Conservation (phyloP, 2,797 vertebrate species). For the Anolis apletophallus region DNA sequence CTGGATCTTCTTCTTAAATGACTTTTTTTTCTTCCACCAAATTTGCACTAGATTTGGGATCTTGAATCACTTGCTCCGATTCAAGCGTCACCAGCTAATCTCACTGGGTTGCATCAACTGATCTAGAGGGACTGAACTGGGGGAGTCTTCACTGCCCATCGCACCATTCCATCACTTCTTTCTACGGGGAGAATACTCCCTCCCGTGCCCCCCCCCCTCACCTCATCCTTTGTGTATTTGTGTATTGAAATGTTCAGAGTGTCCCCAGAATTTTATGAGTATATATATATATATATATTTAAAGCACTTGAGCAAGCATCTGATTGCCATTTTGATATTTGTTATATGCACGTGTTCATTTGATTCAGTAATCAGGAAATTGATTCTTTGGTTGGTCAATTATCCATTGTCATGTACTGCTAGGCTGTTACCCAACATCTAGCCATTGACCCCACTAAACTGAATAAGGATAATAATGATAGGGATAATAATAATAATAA, state of each 20-base stretch:
- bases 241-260: background rate
- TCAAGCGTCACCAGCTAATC: conserved; percentile 68
- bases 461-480: too few relatives aligned
- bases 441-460: too few relatives aligned
- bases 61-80: conserved; percentile 77
- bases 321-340: conserved; percentile 38
- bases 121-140: conserved; percentile 33
- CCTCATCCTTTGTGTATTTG: conserved; percentile 43
- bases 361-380: conserved; percentile 6
- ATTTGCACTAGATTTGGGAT: conserved; percentile 70
- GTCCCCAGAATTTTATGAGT: conserved; percentile 48
- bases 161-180: conserved; percentile 67
- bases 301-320: background rate
- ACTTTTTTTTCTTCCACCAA: conserved; percentile 49
- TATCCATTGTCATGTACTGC: background rate
- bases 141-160: conserved; percentile 55
- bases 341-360: conserved; percentile 71
- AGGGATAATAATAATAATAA: too few relatives aligned
- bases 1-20: conserved; percentile 82
- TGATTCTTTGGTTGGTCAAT: background rate
- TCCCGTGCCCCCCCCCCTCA: background rate
- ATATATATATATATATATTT: too few relatives aligned
- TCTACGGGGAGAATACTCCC: background rate
- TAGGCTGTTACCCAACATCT: too few relatives aligned
- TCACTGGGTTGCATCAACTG: conserved; percentile 30